Conservation (phyloP, 92 coral and sea anemone species). For the Porites lobata region DNA sequence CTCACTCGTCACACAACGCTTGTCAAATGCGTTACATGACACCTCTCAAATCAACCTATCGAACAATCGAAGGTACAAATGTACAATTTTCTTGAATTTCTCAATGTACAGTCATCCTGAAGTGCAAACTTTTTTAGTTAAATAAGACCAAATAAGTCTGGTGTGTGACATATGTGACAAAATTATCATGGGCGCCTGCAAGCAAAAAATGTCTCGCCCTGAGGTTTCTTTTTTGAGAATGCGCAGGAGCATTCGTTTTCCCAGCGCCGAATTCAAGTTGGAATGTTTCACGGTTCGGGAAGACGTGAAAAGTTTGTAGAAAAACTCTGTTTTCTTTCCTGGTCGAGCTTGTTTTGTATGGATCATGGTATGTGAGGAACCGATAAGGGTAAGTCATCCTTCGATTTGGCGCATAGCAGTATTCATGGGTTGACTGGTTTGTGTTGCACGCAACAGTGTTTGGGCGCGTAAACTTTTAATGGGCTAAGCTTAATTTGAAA, state of each 20-base stretch:
- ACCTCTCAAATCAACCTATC: no score
- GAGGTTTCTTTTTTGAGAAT: constrained; percentile 24
- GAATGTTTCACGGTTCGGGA: constrained; percentile 33
- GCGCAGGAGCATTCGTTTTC: constrained; percentile 42
- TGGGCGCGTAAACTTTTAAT: constrained; percentile 23
- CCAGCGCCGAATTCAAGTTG: constrained; percentile 72
- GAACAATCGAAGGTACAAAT: no score
- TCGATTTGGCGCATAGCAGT: background rate
- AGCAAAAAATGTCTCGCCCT: background rate
- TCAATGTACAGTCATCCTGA: no score
- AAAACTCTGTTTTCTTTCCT: constrained; percentile 5
- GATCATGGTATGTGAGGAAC: constrained; percentile 99
- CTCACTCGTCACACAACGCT: no score
- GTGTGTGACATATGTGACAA: background rate
- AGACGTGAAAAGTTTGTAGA: constrained; percentile 22
- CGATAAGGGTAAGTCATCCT: constrained; percentile 88
- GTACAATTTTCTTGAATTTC: no score
- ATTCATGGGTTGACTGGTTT: constrained; percentile 15
- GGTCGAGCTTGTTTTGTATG: constrained; percentile 59
- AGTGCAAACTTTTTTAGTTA: no score
- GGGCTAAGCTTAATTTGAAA: background rate
- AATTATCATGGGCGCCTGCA: constrained; percentile 7
- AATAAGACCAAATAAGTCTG: no score
- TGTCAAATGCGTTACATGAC: no score
- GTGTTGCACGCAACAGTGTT: background rate